Conservation (phyloP, 2,113 vertebrate genomes). For the Oophaga pumilio region DNA sequence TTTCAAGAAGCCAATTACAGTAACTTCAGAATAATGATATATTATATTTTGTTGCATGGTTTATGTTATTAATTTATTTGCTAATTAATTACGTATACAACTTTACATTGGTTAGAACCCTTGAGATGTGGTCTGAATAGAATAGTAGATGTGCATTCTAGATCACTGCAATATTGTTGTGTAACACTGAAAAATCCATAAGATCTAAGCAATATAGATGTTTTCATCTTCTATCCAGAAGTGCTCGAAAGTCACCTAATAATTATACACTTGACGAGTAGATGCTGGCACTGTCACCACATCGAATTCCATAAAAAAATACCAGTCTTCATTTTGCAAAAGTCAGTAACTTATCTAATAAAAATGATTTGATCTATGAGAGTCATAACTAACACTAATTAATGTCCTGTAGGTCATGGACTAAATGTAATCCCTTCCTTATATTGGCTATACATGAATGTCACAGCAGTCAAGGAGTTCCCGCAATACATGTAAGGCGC, state of each 20-base stretch:
- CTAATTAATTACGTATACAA: slow-evolving; percentile 18
- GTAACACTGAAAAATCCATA: neutral
- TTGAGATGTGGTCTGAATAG: neutral
- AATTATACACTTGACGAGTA: neutral
- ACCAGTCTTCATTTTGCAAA: too few relatives aligned
- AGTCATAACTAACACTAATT: too few relatives aligned
- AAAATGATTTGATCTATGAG: too few relatives aligned
- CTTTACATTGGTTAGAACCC: neutral
- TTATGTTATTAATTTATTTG: neutral
- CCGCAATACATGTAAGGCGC: too few relatives aligned
- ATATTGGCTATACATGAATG: too few relatives aligned
- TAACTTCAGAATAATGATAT: slow-evolving; percentile 4
- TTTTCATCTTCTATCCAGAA: neutral
- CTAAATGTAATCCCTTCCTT: too few relatives aligned
- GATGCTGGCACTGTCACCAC: too few relatives aligned
- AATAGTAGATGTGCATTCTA: neutral
- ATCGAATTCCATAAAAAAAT: too few relatives aligned
- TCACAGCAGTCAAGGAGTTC: too few relatives aligned
- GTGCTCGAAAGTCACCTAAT: neutral
- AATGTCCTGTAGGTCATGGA: too few relatives aligned
- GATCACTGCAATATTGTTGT: neutral
- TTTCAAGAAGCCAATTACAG: slow-evolving; percentile 19
- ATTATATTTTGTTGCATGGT: neutral
- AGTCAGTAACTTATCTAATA: too few relatives aligned
- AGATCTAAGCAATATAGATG: neutral